phyloP scores from a whole-genome alignment of 1,140 invertebrate species.

The Ceratina japonica region DNA sequence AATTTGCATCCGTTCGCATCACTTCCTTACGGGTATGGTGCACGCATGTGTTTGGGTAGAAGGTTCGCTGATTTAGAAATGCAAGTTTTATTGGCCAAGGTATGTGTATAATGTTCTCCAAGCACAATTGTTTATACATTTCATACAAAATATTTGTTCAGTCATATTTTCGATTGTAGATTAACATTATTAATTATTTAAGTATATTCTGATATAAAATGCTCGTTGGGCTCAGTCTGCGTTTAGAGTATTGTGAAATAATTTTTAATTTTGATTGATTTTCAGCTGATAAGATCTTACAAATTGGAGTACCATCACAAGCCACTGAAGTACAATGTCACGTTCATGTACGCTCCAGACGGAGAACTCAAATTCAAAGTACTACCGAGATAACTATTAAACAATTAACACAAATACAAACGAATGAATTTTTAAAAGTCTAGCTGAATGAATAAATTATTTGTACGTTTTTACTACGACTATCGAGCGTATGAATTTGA shows the following conservation, averaged over 20 bases:
- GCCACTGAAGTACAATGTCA: slow-evolving; percentile 89
- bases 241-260: neutral
- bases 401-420: neutral
- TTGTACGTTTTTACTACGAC: neutral
- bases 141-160: neutral
- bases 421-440: neutral
- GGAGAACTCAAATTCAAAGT: slow-evolving; percentile 89
- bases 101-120: slow-evolving; percentile 64
- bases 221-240: neutral
- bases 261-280: neutral
- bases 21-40: slow-evolving; percentile 90
- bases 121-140: neutral
- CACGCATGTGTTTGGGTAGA: slow-evolving; percentile 89
- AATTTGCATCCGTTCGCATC: slow-evolving; percentile 88
- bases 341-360: slow-evolving; percentile 93
- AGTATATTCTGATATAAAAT: neutral
- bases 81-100: slow-evolving; percentile 88
- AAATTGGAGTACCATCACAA: slow-evolving; percentile 88
- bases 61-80: slow-evolving; percentile 92
- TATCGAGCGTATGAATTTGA: neutral
- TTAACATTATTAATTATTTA: neutral
- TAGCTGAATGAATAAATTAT: neutral
- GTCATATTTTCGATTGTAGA: no score
- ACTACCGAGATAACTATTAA: slow-evolving; percentile 76
- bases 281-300: slow-evolving; percentile 86